Evolutionary conservation across 64 coral and sea anemone genomes (phyloP).

Genomic region (Platygyra sinensis): DNA sequence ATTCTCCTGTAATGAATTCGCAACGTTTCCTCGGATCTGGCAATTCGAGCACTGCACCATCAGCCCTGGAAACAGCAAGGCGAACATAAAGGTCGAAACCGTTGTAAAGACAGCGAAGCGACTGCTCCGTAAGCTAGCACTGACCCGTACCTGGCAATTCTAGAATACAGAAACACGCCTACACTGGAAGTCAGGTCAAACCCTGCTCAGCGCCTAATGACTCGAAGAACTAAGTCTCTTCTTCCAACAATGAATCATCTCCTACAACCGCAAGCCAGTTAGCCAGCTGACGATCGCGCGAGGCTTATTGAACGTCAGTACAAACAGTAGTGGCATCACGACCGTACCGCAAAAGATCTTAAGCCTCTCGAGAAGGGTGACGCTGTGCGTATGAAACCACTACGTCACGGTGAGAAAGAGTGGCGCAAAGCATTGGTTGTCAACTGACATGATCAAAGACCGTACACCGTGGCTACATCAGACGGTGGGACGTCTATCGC

Average conservation of each 20-base stretch:
- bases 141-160: neutral
- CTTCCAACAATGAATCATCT: neutral
- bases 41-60: neutral
- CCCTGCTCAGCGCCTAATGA: conserved; percentile 22
- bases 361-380: neutral
- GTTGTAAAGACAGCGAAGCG: conserved; percentile 4
- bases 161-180: neutral
- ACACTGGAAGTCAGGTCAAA: conserved; percentile 1
- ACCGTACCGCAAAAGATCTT: neutral
- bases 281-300: neutral
- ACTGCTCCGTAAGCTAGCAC: neutral
- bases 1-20: neutral
- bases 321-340: neutral
- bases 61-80: neutral
- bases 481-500: too few relatives aligned
- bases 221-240: neutral
- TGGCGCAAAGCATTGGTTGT: neutral
- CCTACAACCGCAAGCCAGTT: neutral
- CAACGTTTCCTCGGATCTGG: neutral
- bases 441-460: neutral
- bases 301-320: neutral
- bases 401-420: too few relatives aligned
- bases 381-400: neutral
- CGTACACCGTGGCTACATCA: neutral
- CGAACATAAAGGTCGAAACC: neutral